Conservation (phyloP, 1,140 invertebrate species). For the Hyposmocoma kahamanoa region DNA sequence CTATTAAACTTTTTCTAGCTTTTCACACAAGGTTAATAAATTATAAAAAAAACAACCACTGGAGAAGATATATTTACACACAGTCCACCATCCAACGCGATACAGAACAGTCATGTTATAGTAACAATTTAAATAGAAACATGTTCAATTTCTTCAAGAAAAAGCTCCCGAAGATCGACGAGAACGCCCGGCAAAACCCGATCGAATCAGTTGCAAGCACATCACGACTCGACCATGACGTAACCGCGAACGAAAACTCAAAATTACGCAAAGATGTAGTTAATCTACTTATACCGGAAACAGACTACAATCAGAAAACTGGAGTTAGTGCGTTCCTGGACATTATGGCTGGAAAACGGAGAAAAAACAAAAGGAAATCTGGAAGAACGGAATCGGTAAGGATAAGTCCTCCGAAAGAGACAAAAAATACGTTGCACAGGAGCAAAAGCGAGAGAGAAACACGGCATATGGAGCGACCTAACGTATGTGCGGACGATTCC, state of each 20-base stretch:
- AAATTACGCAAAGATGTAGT: constrained; percentile 54
- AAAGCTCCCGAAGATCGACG: constrained; percentile 52
- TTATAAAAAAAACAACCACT: too few relatives aligned
- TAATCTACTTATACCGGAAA: constrained; percentile 52
- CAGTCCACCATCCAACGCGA: too few relatives aligned
- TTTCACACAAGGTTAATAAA: too few relatives aligned
- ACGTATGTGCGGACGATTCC: constrained; percentile 35
- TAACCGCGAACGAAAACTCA: constrained; percentile 35
- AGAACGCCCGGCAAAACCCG: constrained; percentile 33
- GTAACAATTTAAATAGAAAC: too few relatives aligned
- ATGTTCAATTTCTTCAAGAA: constrained; percentile 65
- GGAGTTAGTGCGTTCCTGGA: constrained; percentile 48
- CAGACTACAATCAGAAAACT: constrained; percentile 47
- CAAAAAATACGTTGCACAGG: constrained; percentile 24
- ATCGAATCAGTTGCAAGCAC: constrained; percentile 18
- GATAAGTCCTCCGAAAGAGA: constrained; percentile 34
- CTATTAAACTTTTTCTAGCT: too few relatives aligned
- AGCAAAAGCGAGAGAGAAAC: constrained; percentile 21
- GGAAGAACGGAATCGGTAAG: constrained; percentile 30
- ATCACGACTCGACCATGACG: constrained; percentile 30
- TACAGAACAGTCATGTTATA: too few relatives aligned
- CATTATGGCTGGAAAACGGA: constrained; percentile 53
- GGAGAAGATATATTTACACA: too few relatives aligned
- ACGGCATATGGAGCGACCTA: constrained; percentile 7
- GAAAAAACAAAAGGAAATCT: constrained; percentile 38